Conservation (phyloP, 2,888 invertebrate genomes). For the Bruchidius siliquastri region DNA sequence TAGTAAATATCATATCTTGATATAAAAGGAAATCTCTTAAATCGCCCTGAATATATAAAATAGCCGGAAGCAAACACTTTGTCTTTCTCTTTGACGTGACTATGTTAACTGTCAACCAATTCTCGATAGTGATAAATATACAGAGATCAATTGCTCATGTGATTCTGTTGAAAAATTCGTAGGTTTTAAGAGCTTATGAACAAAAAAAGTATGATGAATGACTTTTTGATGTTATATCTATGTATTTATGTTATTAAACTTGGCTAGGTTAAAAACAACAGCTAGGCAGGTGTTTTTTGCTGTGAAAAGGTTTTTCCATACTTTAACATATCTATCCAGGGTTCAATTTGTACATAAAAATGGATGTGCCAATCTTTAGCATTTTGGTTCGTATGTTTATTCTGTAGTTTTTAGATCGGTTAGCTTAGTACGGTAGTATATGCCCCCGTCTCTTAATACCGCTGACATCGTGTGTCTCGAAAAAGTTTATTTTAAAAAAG, state of each 20-base stretch:
- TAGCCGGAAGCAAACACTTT: background rate
- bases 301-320: slow-evolving; percentile 37
- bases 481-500: slow-evolving; percentile 16
- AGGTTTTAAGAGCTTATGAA: slow-evolving; percentile 16
- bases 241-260: slow-evolving; percentile 38
- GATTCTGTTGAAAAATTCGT: slow-evolving; percentile 24
- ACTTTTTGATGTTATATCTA: slow-evolving; percentile 29
- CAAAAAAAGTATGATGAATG: slow-evolving; percentile 9
- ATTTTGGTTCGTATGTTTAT: slow-evolving; percentile 16
- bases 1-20: too few species aligned
- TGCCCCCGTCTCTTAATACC: background rate
- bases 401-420: background rate
- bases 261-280: slow-evolving; percentile 23
- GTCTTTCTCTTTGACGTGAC: background rate
- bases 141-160: slow-evolving; percentile 29
- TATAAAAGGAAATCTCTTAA: background rate
- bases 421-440: background rate
- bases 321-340: slow-evolving; percentile 50
- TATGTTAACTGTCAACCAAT: background rate
- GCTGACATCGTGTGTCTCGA: background rate
- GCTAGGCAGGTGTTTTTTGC: slow-evolving; percentile 33
- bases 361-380: slow-evolving; percentile 47
- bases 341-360: slow-evolving; percentile 42
- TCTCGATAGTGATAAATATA: slow-evolving; percentile 14
- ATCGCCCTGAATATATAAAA: background rate